These are phyloP conservation scores for Neodiprion virginianus DNA, from an alignment of 1,140 invertebrate species.

Conservation along the genomic window DNA sequence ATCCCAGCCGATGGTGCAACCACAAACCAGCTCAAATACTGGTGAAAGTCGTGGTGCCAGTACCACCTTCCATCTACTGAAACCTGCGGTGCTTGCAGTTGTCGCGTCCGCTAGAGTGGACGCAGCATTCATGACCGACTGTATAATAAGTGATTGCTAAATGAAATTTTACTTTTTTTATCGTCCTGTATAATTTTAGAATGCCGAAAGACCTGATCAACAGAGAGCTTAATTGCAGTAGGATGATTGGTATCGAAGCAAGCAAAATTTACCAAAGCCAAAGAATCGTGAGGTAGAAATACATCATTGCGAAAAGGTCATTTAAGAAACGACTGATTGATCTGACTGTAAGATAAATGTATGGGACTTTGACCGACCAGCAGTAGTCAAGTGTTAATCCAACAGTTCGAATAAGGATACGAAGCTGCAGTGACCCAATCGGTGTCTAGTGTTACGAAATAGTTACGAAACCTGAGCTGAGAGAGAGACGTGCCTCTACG, in stretches of 20 bases:
- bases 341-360: neutral
- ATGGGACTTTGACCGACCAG: neutral
- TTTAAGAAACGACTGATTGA: no score
- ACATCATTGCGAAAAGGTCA: no score
- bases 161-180: neutral
- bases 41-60: conserved; percentile 3
- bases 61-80: neutral
- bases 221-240: no score
- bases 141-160: neutral
- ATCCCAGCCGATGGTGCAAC: neutral
- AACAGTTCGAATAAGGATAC: neutral
- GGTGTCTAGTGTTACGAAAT: neutral
- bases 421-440: neutral
- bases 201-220: no score
- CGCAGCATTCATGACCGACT: neutral
- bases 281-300: no score
- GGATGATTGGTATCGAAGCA: no score
- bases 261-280: no score
- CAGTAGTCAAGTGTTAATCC: neutral
- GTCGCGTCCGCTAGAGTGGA: neutral
- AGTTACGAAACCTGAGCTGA: conserved; percentile 5
- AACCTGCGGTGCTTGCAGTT: neutral
- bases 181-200: no score
- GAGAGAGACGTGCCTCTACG: neutral
- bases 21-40: neutral